phyloP scores from a whole-genome alignment of 2,888 invertebrate genomes.

The Clunio marinus region DNA sequence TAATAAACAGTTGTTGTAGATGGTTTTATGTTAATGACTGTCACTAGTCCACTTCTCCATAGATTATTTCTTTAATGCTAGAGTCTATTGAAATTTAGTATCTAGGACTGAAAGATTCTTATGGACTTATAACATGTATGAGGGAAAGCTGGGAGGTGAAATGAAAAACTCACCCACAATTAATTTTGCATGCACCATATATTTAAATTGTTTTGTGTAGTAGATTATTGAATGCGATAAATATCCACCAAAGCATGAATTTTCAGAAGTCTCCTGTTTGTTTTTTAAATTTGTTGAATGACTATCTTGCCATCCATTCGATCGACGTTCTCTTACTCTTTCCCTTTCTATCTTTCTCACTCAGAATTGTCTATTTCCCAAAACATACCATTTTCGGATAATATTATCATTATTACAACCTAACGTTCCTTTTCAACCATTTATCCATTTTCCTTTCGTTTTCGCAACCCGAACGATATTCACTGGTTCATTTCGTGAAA shows the following conservation, averaged over 20 bases:
- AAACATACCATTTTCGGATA: slow-evolving; percentile 20
- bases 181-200: slow-evolving; percentile 3
- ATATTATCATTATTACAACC: slow-evolving; percentile 14
- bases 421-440: not conserved
- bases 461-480: not conserved
- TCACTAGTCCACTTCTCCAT: not conserved
- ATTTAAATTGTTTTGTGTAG: slow-evolving; percentile 11
- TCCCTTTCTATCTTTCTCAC: not conserved
- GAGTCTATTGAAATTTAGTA: slow-evolving; percentile 35
- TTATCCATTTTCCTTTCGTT: slow-evolving; percentile 18
- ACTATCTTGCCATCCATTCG: slow-evolving; percentile 4
- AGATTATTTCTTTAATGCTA: slow-evolving; percentile 9
- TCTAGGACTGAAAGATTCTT: too few species aligned
- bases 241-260: slow-evolving; percentile 38
- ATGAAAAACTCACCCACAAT: not conserved
- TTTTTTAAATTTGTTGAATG: not conserved
- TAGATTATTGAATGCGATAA: slow-evolving; percentile 35
- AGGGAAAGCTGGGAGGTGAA: not conserved
- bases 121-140: too few species aligned
- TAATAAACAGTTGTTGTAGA: not conserved
- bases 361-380: not conserved
- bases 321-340: not conserved
- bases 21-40: not conserved
- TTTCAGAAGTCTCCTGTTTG: not conserved
- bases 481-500: not conserved